phyloP scores from a whole-genome alignment of 2,888 invertebrate species.

The Dryobota labecula region DNA sequence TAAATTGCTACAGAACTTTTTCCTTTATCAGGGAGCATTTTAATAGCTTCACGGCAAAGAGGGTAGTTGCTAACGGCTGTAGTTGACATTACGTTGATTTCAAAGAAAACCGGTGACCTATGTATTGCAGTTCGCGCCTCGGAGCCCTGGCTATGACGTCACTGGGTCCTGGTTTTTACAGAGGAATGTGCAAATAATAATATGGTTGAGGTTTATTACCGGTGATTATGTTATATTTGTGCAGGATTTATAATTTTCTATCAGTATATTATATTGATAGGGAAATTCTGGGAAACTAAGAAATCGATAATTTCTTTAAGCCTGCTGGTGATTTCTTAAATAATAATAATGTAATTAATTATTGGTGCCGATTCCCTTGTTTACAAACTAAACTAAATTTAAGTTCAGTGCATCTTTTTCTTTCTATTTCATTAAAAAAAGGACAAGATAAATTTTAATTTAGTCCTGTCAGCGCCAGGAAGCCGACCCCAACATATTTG shows the following conservation, averaged over 20 bases:
- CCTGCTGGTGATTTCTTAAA: not conserved
- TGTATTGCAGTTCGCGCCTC: conserved; percentile 23
- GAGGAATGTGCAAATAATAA: not conserved
- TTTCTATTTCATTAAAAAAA: too few species aligned
- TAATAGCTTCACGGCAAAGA: conserved; percentile 26
- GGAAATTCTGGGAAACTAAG: not conserved
- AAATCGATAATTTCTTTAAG: not conserved
- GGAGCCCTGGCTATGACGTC: conserved; percentile 10
- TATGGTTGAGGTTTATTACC: not conserved
- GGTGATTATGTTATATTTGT: not conserved
- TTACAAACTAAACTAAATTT: too few species aligned
- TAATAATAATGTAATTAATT: not conserved
- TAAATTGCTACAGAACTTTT: conserved; percentile 33
- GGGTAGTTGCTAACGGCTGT: conserved; percentile 22
- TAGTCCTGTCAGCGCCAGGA: too few species aligned
- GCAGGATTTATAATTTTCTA: not conserved
- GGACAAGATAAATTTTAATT: too few species aligned
- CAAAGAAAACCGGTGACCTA: conserved; percentile 53
- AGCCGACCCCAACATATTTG: too few species aligned
- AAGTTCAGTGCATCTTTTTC: too few species aligned
- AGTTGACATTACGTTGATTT: conserved; percentile 49
- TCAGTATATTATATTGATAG: not conserved
- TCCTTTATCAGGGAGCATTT: conserved; percentile 25
- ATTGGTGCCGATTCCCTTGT: too few species aligned
- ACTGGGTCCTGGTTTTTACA: not conserved